phyloP scores from a whole-genome alignment of 2,113 vertebrate genomes.

The Phalacrocorax carbo region DNA sequence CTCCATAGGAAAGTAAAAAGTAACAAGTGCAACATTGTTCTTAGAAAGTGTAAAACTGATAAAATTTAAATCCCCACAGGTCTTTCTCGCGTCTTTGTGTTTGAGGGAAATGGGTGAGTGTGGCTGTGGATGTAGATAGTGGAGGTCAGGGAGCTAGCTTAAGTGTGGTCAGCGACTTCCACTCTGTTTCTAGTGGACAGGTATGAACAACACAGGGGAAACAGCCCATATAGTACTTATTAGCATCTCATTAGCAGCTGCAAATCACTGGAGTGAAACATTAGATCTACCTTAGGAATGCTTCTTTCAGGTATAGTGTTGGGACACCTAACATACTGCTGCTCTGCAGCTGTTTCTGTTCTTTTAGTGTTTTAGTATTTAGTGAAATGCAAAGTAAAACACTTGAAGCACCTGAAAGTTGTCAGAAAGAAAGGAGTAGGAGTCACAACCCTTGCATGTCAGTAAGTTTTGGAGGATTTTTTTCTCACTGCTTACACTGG shows the following conservation, averaged over 20 bases:
- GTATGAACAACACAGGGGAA: background rate
- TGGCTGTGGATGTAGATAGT: background rate
- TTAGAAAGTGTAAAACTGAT: background rate
- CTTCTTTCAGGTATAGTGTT: background rate
- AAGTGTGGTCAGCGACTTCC: background rate
- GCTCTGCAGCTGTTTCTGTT: background rate
- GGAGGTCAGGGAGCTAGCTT: background rate
- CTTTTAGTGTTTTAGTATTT: background rate
- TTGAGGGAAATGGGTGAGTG: background rate
- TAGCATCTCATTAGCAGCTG: background rate
- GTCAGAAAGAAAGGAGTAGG: background rate
- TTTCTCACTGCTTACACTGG: background rate
- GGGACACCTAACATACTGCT: background rate
- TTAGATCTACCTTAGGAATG: background rate
- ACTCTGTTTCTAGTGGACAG: background rate
- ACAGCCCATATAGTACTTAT: background rate
- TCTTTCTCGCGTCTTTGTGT: slow-evolving; percentile 37
- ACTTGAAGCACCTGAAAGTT: background rate
- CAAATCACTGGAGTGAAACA: background rate
- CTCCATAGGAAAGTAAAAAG: background rate
- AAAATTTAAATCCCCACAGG: background rate
- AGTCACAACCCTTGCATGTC: background rate
- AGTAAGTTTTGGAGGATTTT: background rate
- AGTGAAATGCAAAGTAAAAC: background rate
- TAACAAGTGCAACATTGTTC: background rate